Percentiles rank a stretch among this genome's conserved stretches.
Evolutionary conservation across 1,140 invertebrate species (phyloP).

Genomic region (Trichonephila clavipes): DNA sequence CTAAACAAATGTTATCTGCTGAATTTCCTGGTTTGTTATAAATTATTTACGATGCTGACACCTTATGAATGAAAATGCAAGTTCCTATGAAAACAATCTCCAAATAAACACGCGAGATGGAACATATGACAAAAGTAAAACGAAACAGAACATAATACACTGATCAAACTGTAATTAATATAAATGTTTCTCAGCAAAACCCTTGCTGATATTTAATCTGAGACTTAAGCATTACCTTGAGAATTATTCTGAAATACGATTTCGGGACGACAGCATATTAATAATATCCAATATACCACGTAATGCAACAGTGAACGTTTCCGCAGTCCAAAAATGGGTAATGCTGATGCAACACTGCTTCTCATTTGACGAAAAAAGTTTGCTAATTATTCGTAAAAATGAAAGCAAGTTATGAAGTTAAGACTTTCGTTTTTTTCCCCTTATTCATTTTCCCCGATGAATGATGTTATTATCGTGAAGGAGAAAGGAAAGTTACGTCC

Average conservation of each 20-base stretch:
- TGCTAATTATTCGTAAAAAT: constrained; percentile 15
- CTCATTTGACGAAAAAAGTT: background rate
- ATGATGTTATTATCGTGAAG: background rate
- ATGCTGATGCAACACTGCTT: background rate
- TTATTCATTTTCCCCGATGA: background rate
- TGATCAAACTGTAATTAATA: background rate
- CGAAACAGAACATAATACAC: background rate
- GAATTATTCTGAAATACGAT: background rate
- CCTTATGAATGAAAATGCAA: no score
- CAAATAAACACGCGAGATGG: no score
- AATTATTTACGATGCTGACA: no score
- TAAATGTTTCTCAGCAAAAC: background rate
- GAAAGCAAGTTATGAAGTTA: constrained; percentile 28
- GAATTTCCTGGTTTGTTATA: no score
- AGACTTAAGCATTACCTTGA: background rate
- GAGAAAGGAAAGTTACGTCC: background rate
- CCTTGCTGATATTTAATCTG: background rate
- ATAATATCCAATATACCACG: background rate
- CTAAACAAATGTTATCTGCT: no score
- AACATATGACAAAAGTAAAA: no score
- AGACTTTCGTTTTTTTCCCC: background rate
- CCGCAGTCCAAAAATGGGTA: background rate
- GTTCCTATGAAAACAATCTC: no score
- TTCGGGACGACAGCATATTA: background rate
- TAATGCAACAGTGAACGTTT: background rate